Evolutionary conservation across 2,888 invertebrate genomes (phyloP).

Genomic region (Scelioninae gen. 1): DNA sequence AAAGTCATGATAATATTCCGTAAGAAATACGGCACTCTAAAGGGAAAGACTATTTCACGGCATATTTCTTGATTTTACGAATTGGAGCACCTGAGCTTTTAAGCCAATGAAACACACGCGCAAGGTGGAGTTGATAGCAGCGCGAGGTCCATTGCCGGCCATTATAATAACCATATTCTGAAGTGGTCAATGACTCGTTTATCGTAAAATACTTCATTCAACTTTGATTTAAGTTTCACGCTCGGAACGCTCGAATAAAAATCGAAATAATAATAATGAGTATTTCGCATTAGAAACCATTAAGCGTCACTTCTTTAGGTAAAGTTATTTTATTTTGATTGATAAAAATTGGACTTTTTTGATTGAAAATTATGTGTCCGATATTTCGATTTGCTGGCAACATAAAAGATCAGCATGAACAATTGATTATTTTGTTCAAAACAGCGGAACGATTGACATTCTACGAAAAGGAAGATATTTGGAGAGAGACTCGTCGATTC

Average conservation of each 20-base stretch:
- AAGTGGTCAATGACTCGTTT: constrained; percentile 44
- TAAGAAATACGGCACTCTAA: constrained; percentile 30
- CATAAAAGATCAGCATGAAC: constrained; percentile 36
- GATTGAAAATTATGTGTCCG: background rate
- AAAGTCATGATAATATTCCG: constrained; percentile 20
- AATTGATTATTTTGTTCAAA: constrained; percentile 58
- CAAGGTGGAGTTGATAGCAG: constrained; percentile 54
- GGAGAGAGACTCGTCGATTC: constrained; percentile 52
- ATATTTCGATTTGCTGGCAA: constrained; percentile 9
- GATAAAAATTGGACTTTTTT: no score
- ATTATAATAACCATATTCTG: constrained; percentile 51
- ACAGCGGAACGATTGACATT: constrained; percentile 47
- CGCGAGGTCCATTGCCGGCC: constrained; percentile 43
- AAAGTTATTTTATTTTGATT: background rate
- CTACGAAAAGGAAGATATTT: constrained; percentile 41
- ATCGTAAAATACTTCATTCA: constrained; percentile 34
- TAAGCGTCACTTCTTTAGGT: no score
- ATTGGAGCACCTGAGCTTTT: constrained; percentile 58
- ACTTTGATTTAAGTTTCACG: constrained; percentile 49
- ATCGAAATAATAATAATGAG: no score
- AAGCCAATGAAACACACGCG: constrained; percentile 60
- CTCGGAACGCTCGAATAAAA: no score
- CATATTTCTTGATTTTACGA: constrained; percentile 59
- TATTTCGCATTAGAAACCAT: no score
- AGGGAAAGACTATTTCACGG: constrained; percentile 22